Conservation (phyloP, 2,888 invertebrate species). For the Phanerotoma sp. region DNA sequence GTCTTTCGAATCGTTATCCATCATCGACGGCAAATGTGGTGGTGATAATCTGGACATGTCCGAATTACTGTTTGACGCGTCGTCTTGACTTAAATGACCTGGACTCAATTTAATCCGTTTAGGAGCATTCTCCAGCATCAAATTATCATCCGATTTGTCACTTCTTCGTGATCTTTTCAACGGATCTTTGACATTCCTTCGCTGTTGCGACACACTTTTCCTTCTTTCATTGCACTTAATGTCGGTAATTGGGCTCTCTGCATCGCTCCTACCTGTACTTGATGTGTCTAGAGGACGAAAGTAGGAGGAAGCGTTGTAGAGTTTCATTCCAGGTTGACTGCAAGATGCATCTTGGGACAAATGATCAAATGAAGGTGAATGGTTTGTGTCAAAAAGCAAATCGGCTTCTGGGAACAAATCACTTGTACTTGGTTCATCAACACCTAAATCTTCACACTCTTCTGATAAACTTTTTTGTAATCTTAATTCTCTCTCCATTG, state of each 20-base stretch:
- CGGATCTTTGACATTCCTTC: constrained; percentile 38
- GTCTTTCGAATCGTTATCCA: constrained; percentile 43
- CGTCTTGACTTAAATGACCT: constrained; percentile 51
- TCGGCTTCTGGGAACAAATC: constrained; percentile 79
- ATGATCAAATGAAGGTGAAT: constrained; percentile 68
- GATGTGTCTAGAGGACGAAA: constrained; percentile 56
- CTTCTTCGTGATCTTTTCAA: constrained; percentile 34
- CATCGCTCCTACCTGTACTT: constrained; percentile 56
- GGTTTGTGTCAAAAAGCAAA: constrained; percentile 70
- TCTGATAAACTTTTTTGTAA: constrained; percentile 74
- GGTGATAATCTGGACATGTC: constrained; percentile 48
- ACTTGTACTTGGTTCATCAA: constrained; percentile 78
- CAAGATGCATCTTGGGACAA: constrained; percentile 59
- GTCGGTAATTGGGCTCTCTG: constrained; percentile 59
- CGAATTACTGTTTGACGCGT: constrained; percentile 50
- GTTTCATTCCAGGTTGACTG: constrained; percentile 51
- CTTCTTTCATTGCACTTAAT: constrained; percentile 47
- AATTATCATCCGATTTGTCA: constrained; percentile 36
- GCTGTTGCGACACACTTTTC: constrained; percentile 40
- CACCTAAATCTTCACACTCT: constrained; percentile 77
- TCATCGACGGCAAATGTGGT: constrained; percentile 35
- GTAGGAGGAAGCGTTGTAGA: constrained; percentile 49
- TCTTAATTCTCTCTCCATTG: constrained; percentile 61
- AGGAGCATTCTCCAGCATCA: constrained; percentile 33
- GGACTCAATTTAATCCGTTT: constrained; percentile 45